These are phyloP conservation scores for Diachasmimorpha longicaudata DNA, from an alignment of 1,140 invertebrate species.

Conservation along the genomic window DNA sequence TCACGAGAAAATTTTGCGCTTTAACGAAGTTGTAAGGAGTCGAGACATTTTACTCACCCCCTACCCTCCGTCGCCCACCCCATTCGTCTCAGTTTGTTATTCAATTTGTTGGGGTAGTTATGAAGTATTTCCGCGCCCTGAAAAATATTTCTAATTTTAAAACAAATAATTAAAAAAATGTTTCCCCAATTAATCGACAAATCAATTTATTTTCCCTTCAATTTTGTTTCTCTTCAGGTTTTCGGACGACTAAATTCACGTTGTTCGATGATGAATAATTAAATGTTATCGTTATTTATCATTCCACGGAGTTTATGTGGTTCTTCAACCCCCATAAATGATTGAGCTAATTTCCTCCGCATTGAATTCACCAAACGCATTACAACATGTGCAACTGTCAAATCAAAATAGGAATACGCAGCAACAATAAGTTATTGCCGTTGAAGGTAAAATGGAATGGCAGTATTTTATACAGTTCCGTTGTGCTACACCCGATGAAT, in stretches of 20 bases:
- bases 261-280: not conserved
- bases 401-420: slow-evolving; percentile 25
- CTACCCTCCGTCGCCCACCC: not conserved
- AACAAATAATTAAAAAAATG: not conserved
- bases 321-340: not conserved
- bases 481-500: slow-evolving; percentile 28
- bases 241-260: no score
- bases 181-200: not conserved
- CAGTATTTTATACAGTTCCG: slow-evolving; percentile 31
- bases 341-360: slow-evolving; percentile 18
- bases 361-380: not conserved
- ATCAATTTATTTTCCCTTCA: not conserved
- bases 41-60: not conserved
- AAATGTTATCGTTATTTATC: not conserved
- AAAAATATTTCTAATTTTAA: not conserved
- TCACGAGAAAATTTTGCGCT: not conserved
- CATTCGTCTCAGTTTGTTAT: not conserved
- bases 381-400: slow-evolving; percentile 4
- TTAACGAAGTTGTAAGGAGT: slow-evolving; percentile 18
- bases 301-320: not conserved
- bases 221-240: no score
- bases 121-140: not conserved
- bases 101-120: slow-evolving; percentile 4
- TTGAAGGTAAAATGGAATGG: slow-evolving; percentile 15
- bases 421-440: slow-evolving; percentile 27